These are phyloP conservation scores for Drosophila jambulina DNA, from an alignment of 1,140 invertebrate genomes.

Conservation along the genomic window DNA sequence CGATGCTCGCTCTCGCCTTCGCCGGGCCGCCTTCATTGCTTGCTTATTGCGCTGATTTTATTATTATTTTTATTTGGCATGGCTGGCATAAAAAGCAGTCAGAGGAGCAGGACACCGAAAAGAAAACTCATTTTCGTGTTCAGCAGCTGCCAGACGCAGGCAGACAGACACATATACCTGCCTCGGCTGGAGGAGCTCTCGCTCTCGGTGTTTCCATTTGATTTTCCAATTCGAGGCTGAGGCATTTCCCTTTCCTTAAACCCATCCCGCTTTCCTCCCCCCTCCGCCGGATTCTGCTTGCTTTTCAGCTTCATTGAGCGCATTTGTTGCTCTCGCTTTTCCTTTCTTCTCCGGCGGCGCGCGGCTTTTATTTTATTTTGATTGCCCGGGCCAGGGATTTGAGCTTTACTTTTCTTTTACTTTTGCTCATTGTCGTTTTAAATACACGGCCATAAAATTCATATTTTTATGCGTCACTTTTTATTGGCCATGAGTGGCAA, in stretches of 20 bases:
- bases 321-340: conserved; percentile 60
- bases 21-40: conserved; percentile 60
- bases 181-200: conserved; percentile 22
- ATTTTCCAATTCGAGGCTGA: conserved; percentile 73
- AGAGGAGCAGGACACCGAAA: conserved; percentile 36
- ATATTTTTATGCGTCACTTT: conserved; percentile 77
- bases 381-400: conserved; percentile 25
- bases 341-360: conserved; percentile 4
- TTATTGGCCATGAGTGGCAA: conserved; percentile 72
- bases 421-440: conserved; percentile 75
- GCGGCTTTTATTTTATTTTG: conserved; percentile 53
- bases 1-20: conserved; percentile 39
- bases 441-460: conserved; percentile 79
- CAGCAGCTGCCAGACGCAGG: conserved; percentile 68
- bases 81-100: conserved; percentile 47
- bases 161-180: conserved; percentile 16
- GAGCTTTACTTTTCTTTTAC: conserved; percentile 41
- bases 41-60: conserved; percentile 81
- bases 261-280: background rate
- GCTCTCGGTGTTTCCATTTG: conserved; percentile 71
- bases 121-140: conserved; percentile 80
- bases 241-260: conserved; percentile 11
- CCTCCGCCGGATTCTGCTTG: conserved; percentile 14
- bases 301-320: conserved; percentile 78
- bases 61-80: conserved; percentile 76